These are phyloP conservation scores for Caenorhabditis macrosperma DNA, from an alignment of 2,888 invertebrate genomes.

Conservation along the genomic window DNA sequence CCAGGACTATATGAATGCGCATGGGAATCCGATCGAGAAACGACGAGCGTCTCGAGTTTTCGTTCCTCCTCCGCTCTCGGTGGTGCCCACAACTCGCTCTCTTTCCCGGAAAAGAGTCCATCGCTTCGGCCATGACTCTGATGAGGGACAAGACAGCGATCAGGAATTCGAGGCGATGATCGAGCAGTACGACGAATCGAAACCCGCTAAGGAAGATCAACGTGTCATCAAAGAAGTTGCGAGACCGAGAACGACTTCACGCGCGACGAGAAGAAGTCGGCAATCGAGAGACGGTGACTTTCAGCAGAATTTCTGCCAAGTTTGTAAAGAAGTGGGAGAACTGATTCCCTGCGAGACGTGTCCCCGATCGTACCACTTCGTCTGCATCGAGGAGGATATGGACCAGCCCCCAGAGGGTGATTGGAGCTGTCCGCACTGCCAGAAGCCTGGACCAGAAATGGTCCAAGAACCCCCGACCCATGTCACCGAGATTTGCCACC, in stretches of 20 bases:
- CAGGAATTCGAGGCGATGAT: slow-evolving; percentile 98
- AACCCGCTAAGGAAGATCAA: slow-evolving; percentile 70
- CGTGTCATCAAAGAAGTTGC: slow-evolving; percentile 78
- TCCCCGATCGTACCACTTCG: slow-evolving; percentile 86
- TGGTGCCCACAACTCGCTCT: slow-evolving; percentile 76
- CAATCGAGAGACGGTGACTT: slow-evolving; percentile 82
- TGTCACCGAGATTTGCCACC: slow-evolving; percentile 87
- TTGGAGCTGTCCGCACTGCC: slow-evolving; percentile 95
- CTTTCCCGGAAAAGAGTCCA: slow-evolving; percentile 69
- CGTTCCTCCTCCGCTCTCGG: slow-evolving; percentile 51
- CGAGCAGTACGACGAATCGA: slow-evolving; percentile 81
- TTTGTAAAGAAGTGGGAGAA: slow-evolving; percentile 99
- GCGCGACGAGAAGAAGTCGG: slow-evolving; percentile 75
- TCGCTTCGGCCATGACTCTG: slow-evolving; percentile 17
- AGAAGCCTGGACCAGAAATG: slow-evolving; percentile 72
- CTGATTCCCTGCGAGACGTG: slow-evolving; percentile 99
- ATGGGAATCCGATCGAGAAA: slow-evolving; percentile 55
- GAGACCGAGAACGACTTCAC: slow-evolving; percentile 43
- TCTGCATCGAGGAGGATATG: slow-evolving; percentile 96
- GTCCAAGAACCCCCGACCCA: slow-evolving; percentile 46
- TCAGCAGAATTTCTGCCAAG: slow-evolving; percentile 96
- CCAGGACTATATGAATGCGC: slow-evolving; percentile 81
- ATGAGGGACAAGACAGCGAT: slow-evolving; percentile 88
- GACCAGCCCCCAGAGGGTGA: slow-evolving; percentile 99
- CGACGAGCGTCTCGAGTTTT: slow-evolving; percentile 22